Base-by-base conservation (phyloP, 1,140 invertebrate genomes). In the Armadillidium nasatum region DNA sequence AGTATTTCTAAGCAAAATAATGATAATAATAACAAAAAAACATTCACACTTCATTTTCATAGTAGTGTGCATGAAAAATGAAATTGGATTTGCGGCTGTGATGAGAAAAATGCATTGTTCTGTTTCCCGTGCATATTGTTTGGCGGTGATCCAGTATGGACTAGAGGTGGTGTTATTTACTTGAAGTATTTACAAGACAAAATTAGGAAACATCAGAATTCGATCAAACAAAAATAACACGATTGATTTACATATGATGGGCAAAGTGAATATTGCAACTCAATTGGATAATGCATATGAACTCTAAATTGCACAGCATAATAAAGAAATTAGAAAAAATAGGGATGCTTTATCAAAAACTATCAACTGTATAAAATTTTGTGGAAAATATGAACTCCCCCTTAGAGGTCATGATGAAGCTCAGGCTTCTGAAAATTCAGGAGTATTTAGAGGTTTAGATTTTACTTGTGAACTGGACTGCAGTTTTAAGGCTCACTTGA, bases 281-380 rank as follows among this genome's bases (percentile, higher is more conserved):
- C 43, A 78, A 69, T 21, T 75, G 3, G 44, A 76, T 44, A 54
- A 11, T 7, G 43, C 74, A 15, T 71, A 74, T 33, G 15, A 60
- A 60, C 1, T 7, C 19, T 75, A 72, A 23, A n/a, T n/a, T n/a
- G n/a, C 72, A 60, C 19, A 74, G 43, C 72, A 77, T 19, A 74
- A 70, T 70, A 66, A 78, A 79, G 15, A 45, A 54, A 50, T 74
- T 23, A 79, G 45, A 77, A 72, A 68, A 70, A 79, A 82, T 70
- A 78, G 69, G 69, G 75, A 67, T 19, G 71, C 76, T 23, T 78
- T 82, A 66, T 74, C 50, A 60, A 79, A 76, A 76, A 60, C 83
- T 43, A 76, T 83, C 43, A 76, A 83, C 79, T 83, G 83, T 76
- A 72, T 76, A 54, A 79, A 72, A 15, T 74, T 73, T 13, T 81